Evolutionary conservation across 2,888 invertebrate genomes (phyloP).

Genomic region (Mycogona germanica): DNA sequence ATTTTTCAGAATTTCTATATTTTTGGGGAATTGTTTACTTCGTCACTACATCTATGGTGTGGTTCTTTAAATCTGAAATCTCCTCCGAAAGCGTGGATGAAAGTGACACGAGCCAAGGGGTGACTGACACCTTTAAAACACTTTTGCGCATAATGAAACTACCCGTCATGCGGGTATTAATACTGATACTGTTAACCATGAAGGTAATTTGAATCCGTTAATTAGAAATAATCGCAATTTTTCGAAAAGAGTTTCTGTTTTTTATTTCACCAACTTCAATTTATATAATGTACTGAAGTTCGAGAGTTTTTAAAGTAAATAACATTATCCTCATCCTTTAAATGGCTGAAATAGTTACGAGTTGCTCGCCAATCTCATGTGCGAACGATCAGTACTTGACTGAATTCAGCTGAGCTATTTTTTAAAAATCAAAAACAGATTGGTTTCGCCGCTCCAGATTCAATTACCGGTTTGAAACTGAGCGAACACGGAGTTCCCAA

Average conservation of each 20-base stretch:
- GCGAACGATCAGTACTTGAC: too few species aligned
- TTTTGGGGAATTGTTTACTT: slow-evolving; percentile 94
- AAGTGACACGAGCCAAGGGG: slow-evolving; percentile 37
- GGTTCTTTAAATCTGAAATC: slow-evolving; percentile 72
- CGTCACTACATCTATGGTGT: slow-evolving; percentile 75
- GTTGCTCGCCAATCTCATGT: too few species aligned
- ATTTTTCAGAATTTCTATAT: slow-evolving; percentile 60
- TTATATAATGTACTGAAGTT: too few species aligned
- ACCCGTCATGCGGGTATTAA: slow-evolving; percentile 63
- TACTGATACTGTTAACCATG: slow-evolving; percentile 70
- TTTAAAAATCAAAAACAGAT: slow-evolving; percentile 43
- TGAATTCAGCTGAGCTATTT: background rate
- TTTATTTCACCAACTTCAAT: too few species aligned
- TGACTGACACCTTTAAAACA: slow-evolving; percentile 64
- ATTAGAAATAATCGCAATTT: too few species aligned
- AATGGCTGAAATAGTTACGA: background rate
- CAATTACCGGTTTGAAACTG: slow-evolving; percentile 85
- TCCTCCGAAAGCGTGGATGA: slow-evolving; percentile 37
- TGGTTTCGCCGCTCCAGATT: slow-evolving; percentile 91
- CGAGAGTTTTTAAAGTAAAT: too few species aligned
- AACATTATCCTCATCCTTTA: too few species aligned
- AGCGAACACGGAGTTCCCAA: slow-evolving; percentile 94
- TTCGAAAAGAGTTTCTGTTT: too few species aligned
- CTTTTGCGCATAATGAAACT: slow-evolving; percentile 70
- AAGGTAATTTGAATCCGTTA: slow-evolving; percentile 47